Base-by-base conservation (phyloP, 2,113 vertebrate species). In the Ophthalmolycus amberensis region DNA sequence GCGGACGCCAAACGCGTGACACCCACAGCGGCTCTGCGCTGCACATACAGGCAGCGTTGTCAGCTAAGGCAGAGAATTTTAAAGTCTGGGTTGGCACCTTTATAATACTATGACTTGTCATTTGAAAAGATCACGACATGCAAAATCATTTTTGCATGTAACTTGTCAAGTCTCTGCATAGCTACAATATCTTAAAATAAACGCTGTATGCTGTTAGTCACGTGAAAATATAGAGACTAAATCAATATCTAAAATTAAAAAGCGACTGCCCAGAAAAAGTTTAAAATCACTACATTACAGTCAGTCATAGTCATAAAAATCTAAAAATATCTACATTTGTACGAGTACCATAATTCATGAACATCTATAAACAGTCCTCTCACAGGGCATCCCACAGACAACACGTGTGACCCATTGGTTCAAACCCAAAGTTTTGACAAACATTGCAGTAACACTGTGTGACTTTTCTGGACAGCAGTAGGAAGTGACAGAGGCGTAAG, bases 251-350 rank as follows among this genome's bases (percentile, higher is more conserved):
- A 1, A 74, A 70, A 81, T 44, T 1, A 60, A 77, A 76, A 80
- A 27, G 29, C 27, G 18, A 62, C 50, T 62, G 34, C 67, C 70
- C 58, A 27, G 62, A 42, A 59, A 66, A 66, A 11, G 38, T 75
- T 71, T 80, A 81, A 85, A 88, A 86, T 84, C 71, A 82, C 48
- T 78, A 52, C 79, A 63, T 62, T 50, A 12, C 20, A 68, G 14
- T 38, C 46, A 70, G 11, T 83, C 40, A 73, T 52, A 34, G 4
- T 60, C 32, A 80, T 37, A 76, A 34, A 40, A 81, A 66, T 38
- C 27, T 46, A 76, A 68, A 58, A 29, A 72, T 72, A 84, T 52
- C 37, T 83, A 77, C 67, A 84, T 6, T 56, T 82, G 25, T 32
- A 77, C 5, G n/a, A 15, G 42, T 66, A 60, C 15, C 29, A 48